Percentiles rank a stretch among this genome's conserved stretches.
These are phyloP conservation scores for Hippocampus kuda DNA, from an alignment of 2,797 vertebrate genomes.

Conservation along the genomic window DNA sequence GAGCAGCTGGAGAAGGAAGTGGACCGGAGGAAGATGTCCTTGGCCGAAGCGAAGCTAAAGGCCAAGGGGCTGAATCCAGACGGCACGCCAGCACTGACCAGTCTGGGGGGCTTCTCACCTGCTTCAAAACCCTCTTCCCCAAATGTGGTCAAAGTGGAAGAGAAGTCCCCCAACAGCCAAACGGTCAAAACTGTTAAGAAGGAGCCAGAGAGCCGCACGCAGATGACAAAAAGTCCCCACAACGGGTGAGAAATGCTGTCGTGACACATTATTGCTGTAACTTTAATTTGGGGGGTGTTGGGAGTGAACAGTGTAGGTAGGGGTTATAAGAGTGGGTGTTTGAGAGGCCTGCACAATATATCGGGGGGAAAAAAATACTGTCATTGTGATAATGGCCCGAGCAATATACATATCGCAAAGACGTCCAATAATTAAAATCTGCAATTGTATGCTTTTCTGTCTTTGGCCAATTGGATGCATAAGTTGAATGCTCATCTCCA, in stretches of 20 bases:
- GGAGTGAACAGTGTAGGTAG: too few species aligned
- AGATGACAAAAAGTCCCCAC: constrained; percentile 88
- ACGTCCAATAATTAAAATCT: too few species aligned
- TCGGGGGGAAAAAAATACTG: too few species aligned
- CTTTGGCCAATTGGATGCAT: too few species aligned
- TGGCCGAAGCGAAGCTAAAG: constrained; percentile 94
- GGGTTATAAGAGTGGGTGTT: too few species aligned
- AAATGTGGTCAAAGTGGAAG: constrained; percentile 80
- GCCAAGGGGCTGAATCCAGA: constrained; percentile 97
- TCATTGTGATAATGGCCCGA: too few species aligned
- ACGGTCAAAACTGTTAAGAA: constrained; percentile 81
- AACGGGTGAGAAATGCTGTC: constrained; percentile 74
- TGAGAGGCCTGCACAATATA: too few species aligned
- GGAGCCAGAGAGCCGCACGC: constrained; percentile 81
- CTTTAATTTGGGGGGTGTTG: too few species aligned
- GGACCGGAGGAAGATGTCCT: constrained; percentile 86
- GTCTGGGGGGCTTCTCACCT: constrained; percentile 90
- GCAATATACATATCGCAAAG: too few species aligned
- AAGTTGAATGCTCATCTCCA: too few species aligned
- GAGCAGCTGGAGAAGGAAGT: constrained; percentile 95
- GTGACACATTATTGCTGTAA: too few species aligned
- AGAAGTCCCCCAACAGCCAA: constrained; percentile 80
- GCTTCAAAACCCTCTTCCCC: constrained; percentile 93
- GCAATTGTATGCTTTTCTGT: too few species aligned
- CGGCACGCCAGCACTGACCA: constrained; percentile 90